Percentiles rank a stretch among this genome's conserved stretches.
These are phyloP conservation scores for Heterodera filipjevi DNA, from an alignment of 2,888 invertebrate genomes.

Conservation along the genomic window DNA sequence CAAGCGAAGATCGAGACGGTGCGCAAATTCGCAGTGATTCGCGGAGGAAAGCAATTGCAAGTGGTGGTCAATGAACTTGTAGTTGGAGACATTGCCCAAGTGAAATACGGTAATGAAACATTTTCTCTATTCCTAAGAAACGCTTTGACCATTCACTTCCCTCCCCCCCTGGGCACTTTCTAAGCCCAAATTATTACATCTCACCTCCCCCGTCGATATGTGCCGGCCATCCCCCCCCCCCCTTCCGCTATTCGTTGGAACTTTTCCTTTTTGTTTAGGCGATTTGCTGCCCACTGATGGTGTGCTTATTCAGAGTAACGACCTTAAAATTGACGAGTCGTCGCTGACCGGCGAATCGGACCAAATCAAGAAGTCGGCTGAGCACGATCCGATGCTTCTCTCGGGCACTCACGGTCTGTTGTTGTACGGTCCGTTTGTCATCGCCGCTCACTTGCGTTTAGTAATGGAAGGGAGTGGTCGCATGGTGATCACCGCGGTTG, in stretches of 20 bases:
- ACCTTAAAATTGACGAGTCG: constrained; percentile 81
- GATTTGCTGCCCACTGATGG: constrained; percentile 97
- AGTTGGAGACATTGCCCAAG: constrained; percentile 95
- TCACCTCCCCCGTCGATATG: no score
- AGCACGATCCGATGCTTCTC: constrained; percentile 58
- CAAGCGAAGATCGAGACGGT: constrained; percentile 92
- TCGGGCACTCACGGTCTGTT: constrained; percentile 31
- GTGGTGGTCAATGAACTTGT: constrained; percentile 95
- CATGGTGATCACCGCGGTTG: constrained; percentile 91
- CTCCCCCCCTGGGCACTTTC: background rate
- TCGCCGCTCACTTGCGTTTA: background rate
- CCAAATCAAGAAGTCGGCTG: constrained; percentile 61
- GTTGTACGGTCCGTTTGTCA: no score
- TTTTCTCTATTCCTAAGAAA: no score
- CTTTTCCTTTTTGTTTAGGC: constrained; percentile 69
- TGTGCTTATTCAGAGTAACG: constrained; percentile 94
- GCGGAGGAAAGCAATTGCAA: constrained; percentile 87
- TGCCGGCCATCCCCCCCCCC: no score
- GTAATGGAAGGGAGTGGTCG: constrained; percentile 99
- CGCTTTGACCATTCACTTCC: no score
- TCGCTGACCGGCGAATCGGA: constrained; percentile 65
- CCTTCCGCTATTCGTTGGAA: no score
- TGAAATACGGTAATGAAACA: constrained; percentile 71
- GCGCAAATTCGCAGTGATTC: constrained; percentile 95
- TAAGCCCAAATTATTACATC: no score